Evolutionary conservation across 1,140 invertebrate genomes (phyloP).

Genomic region (Leptopilina clavipes): DNA sequence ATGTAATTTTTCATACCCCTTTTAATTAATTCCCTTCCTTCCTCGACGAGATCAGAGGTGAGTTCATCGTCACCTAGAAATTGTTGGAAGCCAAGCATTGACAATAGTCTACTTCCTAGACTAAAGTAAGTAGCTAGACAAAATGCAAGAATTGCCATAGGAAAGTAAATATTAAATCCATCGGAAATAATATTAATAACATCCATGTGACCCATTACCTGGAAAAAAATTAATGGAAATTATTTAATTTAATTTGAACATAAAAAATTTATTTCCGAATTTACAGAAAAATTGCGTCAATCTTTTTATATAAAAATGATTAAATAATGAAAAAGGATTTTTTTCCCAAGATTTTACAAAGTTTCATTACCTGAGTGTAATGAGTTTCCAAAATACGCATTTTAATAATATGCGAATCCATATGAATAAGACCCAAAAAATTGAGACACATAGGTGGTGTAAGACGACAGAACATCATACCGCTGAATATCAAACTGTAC

Average conservation of each 20-base stretch:
- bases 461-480: conserved; percentile 96
- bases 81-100: conserved; percentile 95
- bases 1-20: conserved; percentile 76
- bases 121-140: conserved; percentile 97
- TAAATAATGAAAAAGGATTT: too few relatives aligned
- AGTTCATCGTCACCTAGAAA: conserved; percentile 96
- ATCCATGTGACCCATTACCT: conserved; percentile 99
- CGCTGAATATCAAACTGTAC: conserved; percentile 98
- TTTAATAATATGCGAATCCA: conserved; percentile 97
- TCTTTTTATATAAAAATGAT: too few relatives aligned
- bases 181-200: conserved; percentile 97
- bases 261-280: too few relatives aligned
- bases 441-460: conserved; percentile 99
- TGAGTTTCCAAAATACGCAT: conserved; percentile 85
- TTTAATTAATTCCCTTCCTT: conserved; percentile 92
- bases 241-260: too few relatives aligned
- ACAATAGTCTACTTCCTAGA: conserved; percentile 91
- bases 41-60: conserved; percentile 93
- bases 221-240: too few relatives aligned
- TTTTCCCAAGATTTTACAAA: too few relatives aligned
- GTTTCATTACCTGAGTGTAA: conserved; percentile 93
- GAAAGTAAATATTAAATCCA: conserved; percentile 99
- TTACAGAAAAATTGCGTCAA: too few relatives aligned
- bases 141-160: conserved; percentile 95
- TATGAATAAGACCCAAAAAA: conserved; percentile 97